Conservation (phyloP, 2,888 invertebrate species). For the Drosophila kokeensis region DNA sequence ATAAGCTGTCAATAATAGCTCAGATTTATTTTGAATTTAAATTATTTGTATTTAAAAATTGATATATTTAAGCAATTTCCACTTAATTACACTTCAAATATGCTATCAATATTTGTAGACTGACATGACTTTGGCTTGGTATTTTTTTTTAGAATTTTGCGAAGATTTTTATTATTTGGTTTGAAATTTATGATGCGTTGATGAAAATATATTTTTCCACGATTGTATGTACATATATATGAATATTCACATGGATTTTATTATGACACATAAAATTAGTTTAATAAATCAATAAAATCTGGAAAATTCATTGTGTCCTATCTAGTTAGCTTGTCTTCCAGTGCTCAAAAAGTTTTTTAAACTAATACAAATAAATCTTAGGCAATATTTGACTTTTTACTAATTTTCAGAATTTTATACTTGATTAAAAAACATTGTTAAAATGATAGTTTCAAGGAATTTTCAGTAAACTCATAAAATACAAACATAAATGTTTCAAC, state of each 20-base stretch:
- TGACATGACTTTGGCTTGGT: neutral
- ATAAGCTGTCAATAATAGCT: conserved; percentile 9
- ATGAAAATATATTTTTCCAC: neutral
- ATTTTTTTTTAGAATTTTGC: neutral
- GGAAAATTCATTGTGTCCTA: fast-evolving
- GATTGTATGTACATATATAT: neutral
- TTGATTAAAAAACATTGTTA: neutral
- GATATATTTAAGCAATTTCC: neutral
- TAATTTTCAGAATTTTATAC: neutral
- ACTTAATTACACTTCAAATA: conserved; percentile 3
- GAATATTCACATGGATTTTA: neutral
- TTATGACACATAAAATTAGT: neutral
- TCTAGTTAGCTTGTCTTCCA: neutral
- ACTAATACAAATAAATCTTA: neutral
- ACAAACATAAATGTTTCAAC: neutral
- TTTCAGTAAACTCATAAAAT: neutral
- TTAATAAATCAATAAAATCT: neutral
- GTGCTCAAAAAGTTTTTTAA: neutral
- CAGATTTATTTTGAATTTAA: neutral
- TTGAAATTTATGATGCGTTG: neutral
- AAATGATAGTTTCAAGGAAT: no score
- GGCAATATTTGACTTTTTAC: neutral
- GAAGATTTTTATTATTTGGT: neutral
- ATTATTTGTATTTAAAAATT: conserved; percentile 12
- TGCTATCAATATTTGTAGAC: neutral